Evolutionary conservation across 1,140 invertebrate species (phyloP).

Genomic region (Linepithema humile): DNA sequence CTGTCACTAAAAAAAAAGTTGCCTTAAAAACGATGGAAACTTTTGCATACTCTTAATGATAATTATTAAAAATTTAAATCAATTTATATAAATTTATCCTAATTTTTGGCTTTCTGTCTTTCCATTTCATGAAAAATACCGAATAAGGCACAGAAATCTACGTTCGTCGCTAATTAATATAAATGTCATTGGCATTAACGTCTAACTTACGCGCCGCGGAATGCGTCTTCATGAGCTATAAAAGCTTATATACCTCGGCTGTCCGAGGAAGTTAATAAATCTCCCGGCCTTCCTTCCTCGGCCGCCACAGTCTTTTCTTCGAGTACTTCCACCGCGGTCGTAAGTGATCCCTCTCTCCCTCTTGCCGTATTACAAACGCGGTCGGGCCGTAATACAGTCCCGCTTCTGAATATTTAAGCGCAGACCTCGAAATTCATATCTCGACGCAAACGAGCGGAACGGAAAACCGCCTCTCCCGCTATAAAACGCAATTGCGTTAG

Average conservation of each 20-base stretch:
- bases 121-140: not conserved
- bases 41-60: too few relatives aligned
- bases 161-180: constrained; percentile 1
- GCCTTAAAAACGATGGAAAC: too few relatives aligned
- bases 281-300: constrained; percentile 15
- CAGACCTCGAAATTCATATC: constrained; percentile 24
- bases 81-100: not conserved
- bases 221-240: not conserved
- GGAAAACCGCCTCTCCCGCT: not conserved
- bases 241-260: constrained; percentile 22
- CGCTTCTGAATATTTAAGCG: constrained; percentile 57
- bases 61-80: not conserved
- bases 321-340: not conserved
- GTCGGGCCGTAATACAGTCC: not conserved
- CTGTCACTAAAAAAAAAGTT: too few relatives aligned
- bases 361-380: constrained; percentile 9
- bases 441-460: not conserved
- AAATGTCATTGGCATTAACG: constrained; percentile 10
- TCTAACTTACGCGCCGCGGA: not conserved
- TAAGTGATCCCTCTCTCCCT: not conserved
- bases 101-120: not conserved
- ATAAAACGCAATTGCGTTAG: constrained; percentile 7
- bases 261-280: constrained; percentile 23
- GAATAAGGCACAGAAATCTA: not conserved
- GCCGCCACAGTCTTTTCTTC: not conserved